Conservation (phyloP, 2,797 vertebrate species). For the Hypotaenidia okinawae region DNA sequence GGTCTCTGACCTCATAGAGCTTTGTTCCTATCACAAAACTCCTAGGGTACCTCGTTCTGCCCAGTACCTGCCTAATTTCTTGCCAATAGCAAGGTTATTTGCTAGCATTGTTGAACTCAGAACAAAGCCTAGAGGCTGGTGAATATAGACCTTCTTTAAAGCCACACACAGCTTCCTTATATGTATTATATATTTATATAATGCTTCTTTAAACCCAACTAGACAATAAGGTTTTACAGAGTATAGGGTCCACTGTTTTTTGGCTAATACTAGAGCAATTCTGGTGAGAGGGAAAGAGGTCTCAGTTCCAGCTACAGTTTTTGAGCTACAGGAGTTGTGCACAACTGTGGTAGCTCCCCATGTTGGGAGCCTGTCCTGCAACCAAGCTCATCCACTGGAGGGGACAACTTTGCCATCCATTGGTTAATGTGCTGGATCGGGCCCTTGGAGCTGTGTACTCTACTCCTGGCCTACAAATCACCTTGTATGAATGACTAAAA, state of each 20-base stretch:
- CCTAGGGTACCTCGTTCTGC: not conserved
- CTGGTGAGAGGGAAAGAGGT: not conserved
- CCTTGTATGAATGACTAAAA: not conserved
- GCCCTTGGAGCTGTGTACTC: not conserved
- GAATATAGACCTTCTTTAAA: not conserved
- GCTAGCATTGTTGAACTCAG: not conserved
- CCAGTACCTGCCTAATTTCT: not conserved
- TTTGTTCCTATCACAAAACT: slow-evolving; percentile 31
- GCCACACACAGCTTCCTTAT: not conserved
- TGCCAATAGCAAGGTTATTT: not conserved
- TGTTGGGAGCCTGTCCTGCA: not conserved
- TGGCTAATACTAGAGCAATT: not conserved
- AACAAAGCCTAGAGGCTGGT: not conserved
- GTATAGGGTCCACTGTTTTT: not conserved
- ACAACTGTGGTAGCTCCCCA: not conserved
- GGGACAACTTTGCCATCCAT: not conserved
- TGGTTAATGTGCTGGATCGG: not conserved
- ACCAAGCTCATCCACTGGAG: not conserved
- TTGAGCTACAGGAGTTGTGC: not conserved
- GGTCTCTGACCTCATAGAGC: not conserved
- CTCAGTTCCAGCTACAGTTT: not conserved
- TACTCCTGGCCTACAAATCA: not conserved
- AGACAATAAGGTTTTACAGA: not conserved
- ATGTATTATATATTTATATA: not conserved
- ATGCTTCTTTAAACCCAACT: not conserved